Conservation (phyloP, 1,140 invertebrate genomes). For the Rhagoletis pomonella region DNA sequence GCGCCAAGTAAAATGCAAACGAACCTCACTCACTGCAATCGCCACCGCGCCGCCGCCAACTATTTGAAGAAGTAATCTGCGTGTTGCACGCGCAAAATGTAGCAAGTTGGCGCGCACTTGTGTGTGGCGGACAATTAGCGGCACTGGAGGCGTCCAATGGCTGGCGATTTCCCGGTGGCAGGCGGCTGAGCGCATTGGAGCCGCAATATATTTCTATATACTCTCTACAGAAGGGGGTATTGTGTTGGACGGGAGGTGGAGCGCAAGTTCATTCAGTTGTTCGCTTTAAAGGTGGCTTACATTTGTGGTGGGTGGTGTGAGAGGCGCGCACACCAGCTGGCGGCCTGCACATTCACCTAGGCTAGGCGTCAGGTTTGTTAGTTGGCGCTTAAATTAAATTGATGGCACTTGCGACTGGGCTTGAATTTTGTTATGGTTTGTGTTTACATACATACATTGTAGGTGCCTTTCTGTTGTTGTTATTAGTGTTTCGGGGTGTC, state of each 20-base stretch:
- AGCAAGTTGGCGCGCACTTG: neutral
- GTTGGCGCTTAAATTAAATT: too few relatives aligned
- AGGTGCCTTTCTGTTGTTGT: too few relatives aligned
- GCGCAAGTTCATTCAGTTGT: too few relatives aligned
- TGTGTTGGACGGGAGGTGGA: neutral
- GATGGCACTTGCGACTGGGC: too few relatives aligned
- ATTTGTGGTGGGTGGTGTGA: too few relatives aligned
- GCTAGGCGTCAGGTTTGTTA: neutral
- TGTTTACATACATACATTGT: too few relatives aligned
- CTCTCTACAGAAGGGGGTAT: neutral
- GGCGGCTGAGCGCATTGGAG: neutral
- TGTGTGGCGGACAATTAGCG: conserved; percentile 17
- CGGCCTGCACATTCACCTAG: neutral
- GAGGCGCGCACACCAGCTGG: too few relatives aligned
- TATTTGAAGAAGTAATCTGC: neutral
- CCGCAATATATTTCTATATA: neutral
- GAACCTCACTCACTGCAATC: neutral
- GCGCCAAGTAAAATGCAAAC: neutral
- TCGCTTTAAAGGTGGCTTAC: too few relatives aligned
- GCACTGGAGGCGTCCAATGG: neutral
- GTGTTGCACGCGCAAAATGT: conserved; percentile 49
- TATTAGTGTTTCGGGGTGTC: too few relatives aligned
- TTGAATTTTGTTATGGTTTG: too few relatives aligned
- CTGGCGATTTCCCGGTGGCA: neutral
- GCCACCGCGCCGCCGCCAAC: neutral